phyloP scores from a whole-genome alignment of 2,797 vertebrate genomes.

The Enteromius mattozi region DNA sequence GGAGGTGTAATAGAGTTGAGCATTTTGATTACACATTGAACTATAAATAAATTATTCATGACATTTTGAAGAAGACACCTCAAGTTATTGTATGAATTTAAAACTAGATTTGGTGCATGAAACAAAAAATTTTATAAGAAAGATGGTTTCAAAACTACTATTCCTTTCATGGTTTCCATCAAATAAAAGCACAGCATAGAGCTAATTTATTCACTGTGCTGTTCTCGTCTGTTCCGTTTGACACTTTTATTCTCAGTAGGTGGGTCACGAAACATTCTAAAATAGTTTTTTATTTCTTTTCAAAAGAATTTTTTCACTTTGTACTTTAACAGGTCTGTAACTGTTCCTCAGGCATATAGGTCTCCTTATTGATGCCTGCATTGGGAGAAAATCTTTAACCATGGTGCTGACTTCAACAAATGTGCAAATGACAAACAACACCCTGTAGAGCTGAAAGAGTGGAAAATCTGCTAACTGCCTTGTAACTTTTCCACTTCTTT shows the following conservation, averaged over 20 bases:
- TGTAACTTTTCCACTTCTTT: neutral
- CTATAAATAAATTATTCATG: slow-evolving; percentile 12
- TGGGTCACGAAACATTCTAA: neutral
- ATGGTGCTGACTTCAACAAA: slow-evolving; percentile 26
- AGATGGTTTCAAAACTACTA: neutral
- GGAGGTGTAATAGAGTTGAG: slow-evolving; percentile 21
- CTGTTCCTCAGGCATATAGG: neutral
- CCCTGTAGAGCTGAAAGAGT: slow-evolving; percentile 12
- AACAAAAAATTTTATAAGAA: neutral
- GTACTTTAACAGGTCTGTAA: neutral
- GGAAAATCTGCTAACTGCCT: slow-evolving; percentile 23
- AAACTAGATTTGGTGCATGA: neutral
- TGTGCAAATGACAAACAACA: slow-evolving; percentile 24
- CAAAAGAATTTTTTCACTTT: slow-evolving; percentile 16
- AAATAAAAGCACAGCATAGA: neutral
- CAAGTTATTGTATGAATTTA: neutral
- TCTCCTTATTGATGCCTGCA: slow-evolving; percentile 3
- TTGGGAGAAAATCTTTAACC: slow-evolving; percentile 14
- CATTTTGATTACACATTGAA: slow-evolving; percentile 15
- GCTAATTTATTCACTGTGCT: slow-evolving; percentile 24
- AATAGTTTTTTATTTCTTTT: neutral
- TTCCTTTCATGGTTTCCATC: neutral
- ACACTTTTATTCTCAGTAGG: slow-evolving; percentile 18
- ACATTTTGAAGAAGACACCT: neutral
- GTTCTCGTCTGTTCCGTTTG: slow-evolving; percentile 3